Evolutionary conservation across 2,888 invertebrate genomes (phyloP).

Genomic region (Auanema sp.): DNA sequence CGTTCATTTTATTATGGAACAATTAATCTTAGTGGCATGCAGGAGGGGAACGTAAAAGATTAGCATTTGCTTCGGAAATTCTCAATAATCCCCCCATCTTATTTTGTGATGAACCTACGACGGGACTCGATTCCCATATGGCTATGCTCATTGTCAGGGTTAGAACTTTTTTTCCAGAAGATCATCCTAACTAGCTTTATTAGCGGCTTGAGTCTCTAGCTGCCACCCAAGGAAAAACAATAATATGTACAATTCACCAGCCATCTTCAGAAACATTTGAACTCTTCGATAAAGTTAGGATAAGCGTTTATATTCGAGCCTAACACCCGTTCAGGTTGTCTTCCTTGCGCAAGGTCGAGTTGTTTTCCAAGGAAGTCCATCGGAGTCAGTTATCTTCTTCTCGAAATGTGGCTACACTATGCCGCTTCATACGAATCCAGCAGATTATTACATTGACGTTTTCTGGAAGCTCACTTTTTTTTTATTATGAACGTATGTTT

Average conservation of each 20-base stretch:
- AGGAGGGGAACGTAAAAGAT: constrained; percentile 90
- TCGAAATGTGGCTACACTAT: constrained; percentile 60
- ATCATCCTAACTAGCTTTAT: constrained; percentile 6
- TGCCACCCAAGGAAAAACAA: constrained; percentile 77
- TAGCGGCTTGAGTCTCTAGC: constrained; percentile 40
- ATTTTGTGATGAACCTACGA: constrained; percentile 97
- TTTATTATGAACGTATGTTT: neutral
- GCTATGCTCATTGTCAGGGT: constrained; percentile 87
- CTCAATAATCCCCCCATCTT: constrained; percentile 89
- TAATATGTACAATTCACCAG: constrained; percentile 90
- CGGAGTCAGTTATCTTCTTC: constrained; percentile 80
- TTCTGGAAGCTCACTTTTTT: constrained; percentile 6
- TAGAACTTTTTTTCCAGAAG: constrained; percentile 50
- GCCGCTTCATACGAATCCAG: constrained; percentile 64
- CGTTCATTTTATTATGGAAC: constrained; percentile 4
- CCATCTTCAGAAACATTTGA: constrained; percentile 86
- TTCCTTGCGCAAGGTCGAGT: constrained; percentile 88
- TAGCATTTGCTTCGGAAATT: constrained; percentile 90
- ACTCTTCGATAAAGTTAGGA: constrained; percentile 77
- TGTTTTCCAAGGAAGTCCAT: constrained; percentile 79
- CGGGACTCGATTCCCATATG: constrained; percentile 90
- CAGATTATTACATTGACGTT: constrained; percentile 65
- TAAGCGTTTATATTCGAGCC: neutral
- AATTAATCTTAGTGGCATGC: neutral
- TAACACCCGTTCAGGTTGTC: constrained; percentile 63